Conservation (phyloP, 30 jellyfish, hydroid and myxozoan genomes). For the Cassiopea andromeda region DNA sequence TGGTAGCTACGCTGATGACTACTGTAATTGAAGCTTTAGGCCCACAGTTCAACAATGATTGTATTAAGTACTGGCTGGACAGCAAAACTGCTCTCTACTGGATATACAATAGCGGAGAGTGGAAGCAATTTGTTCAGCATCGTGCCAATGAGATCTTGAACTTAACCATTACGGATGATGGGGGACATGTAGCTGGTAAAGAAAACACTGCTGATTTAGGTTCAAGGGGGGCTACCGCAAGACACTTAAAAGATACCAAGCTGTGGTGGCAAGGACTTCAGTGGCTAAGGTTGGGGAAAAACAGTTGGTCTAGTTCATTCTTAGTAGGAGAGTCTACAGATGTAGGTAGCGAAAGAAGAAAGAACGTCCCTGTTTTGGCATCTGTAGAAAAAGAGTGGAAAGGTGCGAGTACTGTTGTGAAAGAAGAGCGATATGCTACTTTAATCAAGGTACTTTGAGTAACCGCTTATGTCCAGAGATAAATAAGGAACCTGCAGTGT, state of each 20-base stretch:
- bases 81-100: slow-evolving; percentile 59
- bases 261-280: slow-evolving; percentile 70
- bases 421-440: slow-evolving; percentile 9
- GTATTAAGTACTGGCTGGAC: slow-evolving; percentile 50
- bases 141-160: slow-evolving; percentile 56
- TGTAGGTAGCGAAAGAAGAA: slow-evolving; percentile 25
- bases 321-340: slow-evolving; percentile 36
- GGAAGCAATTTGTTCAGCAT: slow-evolving; percentile 72
- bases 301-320: slow-evolving; percentile 31
- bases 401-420: slow-evolving; percentile 39
- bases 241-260: slow-evolving; percentile 34
- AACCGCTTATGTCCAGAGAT: slow-evolving; percentile 61
- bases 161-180: slow-evolving; percentile 30
- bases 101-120: slow-evolving; percentile 55
- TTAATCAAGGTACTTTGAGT: slow-evolving; percentile 56
- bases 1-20: slow-evolving; percentile 27
- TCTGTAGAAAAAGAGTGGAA: slow-evolving; percentile 3
- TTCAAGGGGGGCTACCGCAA: slow-evolving; percentile 59
- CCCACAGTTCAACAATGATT: slow-evolving; percentile 18
- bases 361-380: slow-evolving; percentile 31
- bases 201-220: slow-evolving; percentile 69
- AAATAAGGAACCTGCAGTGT: slow-evolving; percentile 47
- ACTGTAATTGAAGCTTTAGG: slow-evolving; percentile 43
- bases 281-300: slow-evolving; percentile 45
- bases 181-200: slow-evolving; percentile 61